Base-by-base conservation (phyloP, 2,113 vertebrate genomes). In the Eulacestoma nigropectus region DNA sequence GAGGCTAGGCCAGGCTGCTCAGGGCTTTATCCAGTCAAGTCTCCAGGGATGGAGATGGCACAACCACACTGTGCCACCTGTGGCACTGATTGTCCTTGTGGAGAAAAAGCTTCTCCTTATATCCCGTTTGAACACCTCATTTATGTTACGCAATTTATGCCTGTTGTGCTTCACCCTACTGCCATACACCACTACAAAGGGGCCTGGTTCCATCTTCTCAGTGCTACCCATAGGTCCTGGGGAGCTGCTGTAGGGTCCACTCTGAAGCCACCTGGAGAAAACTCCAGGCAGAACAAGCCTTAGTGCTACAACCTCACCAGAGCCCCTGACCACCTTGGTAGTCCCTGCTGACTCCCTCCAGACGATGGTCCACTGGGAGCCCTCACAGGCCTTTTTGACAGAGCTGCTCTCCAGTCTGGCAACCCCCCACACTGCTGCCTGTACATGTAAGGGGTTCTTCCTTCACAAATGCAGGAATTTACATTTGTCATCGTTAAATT, bases 381-480 rank as follows among this genome's bases (percentile, higher is more conserved):
- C 19, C 33, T 19, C 1, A 0, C 1, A 3, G 41, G 18, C n/a
- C 57, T 62, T 72, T 72, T 29, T 0, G 0, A n/a, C 62, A 65
- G 22, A 69, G 46, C 33, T 81, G 41, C 26, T 67, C 47, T 67
- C 26, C 3, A 6, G n/a, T 22, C 32, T 42, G 37, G 11, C 42
- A 47, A 30, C 11, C 8, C 4, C 52, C 18, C 25, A 16, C 26
- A 23, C 55, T 35, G 49, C 6, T 3, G 3, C 39, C 33, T 55
- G 6, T 16, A 65, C 0, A 0, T 42, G 27, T 37, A 72, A 63
- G 6, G 17, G 30, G 26, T 14, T 72, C 32, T 16, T 72, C 59
- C n/a, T n/a, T 73, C 42, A 67, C 21, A 77, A 41, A 23, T 3
- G 11, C n/a, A 67, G 47, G 33, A 81, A 49, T 42, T 56, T 56